Base-by-base conservation (phyloP, 2,797 vertebrate genomes). In the Onychomys arenicola region DNA sequence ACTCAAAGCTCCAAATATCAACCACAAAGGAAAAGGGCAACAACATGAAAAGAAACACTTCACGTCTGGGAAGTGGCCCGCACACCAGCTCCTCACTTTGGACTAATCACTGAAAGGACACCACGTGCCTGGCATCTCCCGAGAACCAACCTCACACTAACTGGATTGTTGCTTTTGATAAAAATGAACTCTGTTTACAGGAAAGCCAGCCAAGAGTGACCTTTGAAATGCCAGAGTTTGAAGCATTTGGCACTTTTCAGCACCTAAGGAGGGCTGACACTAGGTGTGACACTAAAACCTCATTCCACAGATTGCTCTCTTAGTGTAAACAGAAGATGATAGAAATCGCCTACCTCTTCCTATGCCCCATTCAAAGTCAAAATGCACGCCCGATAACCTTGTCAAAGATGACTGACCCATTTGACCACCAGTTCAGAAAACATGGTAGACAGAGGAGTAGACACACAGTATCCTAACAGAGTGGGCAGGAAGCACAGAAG, bases 181-280 rank as follows among this genome's bases (percentile, higher is more conserved):
- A 91, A 32, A 69, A 67, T 46, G 46, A 83, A 77, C 67, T 40
- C 17, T 89, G 89, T 96, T 90, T 69, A 93, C 2, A 94, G 37
- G 85, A 94, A 92, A 92, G 17, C 37, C 46, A 93, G 16, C 2
- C 43, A 76, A 91, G 25, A 93, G 94, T 49, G 14, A 32, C 71
- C 17, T 76, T 75, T 77, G 69, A 91, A 52, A 25, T 23, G 21
- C 76, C 4, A 52, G 40, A 67, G 65, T 75, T 52, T 90, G 13
- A 77, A 91, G 81, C 69, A 63, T 12, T 34, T 4, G 34, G 21
- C 49, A 67, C 49, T 83, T 95, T 29, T 83, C 9, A 94, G 75
- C 11, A 46, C 13, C 21, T 59, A 71, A 34, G 80, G 57, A 85
- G 25, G 34, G 10, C 43, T 76, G 81, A 77, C 52, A 21, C 34